Evolutionary conservation across 1,140 invertebrate genomes (phyloP).

Genomic region (Ruditapes philippinarum): DNA sequence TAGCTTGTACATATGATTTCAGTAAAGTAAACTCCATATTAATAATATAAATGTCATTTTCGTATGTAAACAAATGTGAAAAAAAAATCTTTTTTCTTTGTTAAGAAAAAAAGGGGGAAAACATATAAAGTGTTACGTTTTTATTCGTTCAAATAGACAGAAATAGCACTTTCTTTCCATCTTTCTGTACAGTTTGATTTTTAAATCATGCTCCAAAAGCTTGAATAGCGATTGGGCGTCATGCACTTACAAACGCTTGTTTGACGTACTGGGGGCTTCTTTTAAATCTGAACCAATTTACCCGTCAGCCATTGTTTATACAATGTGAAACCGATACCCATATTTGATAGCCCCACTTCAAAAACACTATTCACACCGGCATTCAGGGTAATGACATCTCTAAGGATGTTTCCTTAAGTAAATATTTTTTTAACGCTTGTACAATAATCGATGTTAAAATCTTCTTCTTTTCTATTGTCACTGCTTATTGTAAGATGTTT

Average conservation of each 20-base stretch:
- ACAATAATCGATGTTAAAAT: constrained; percentile 37
- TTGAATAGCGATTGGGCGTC: neutral
- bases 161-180: too few relatives aligned
- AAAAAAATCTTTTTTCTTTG: too few relatives aligned
- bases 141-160: too few relatives aligned
- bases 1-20: too few relatives aligned
- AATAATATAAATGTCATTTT: too few relatives aligned
- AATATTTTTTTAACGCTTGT: constrained; percentile 49
- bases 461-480: constrained; percentile 33
- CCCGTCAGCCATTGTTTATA: constrained; percentile 22
- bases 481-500: constrained; percentile 27
- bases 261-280: neutral
- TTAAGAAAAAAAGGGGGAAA: too few relatives aligned
- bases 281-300: constrained; percentile 9
- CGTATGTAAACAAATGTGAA: too few relatives aligned
- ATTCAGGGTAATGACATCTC: constrained; percentile 6
- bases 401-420: constrained; percentile 46
- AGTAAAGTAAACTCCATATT: too few relatives aligned
- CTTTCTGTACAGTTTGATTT: too few relatives aligned
- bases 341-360: constrained; percentile 15
- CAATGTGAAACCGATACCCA: constrained; percentile 5
- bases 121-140: too few relatives aligned
- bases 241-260: neutral
- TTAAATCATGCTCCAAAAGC: too few relatives aligned
- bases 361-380: neutral